Conservation (phyloP, 2,888 invertebrate species). For the Acanthopleura granulata region DNA sequence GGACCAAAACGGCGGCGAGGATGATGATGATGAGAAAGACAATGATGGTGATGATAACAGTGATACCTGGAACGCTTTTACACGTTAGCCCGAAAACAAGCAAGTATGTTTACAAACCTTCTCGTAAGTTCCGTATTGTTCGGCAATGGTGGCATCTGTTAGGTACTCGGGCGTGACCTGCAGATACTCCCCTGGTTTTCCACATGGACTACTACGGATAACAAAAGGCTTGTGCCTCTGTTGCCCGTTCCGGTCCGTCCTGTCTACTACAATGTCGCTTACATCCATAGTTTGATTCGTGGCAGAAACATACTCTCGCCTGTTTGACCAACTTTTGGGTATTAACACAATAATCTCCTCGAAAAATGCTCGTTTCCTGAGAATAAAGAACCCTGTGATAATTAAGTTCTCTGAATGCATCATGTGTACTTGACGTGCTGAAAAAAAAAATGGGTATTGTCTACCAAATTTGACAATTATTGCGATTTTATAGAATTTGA, state of each 20-base stretch:
- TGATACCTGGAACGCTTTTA: too few species aligned
- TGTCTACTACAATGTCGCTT: slow-evolving; percentile 73
- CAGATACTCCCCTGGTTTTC: slow-evolving; percentile 42
- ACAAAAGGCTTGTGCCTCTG: slow-evolving; percentile 39
- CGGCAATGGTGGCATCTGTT: slow-evolving; percentile 29
- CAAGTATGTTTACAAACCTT: slow-evolving; percentile 17
- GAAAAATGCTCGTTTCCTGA: slow-evolving; percentile 69
- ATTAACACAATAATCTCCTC: slow-evolving; percentile 75
- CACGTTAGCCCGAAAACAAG: too few species aligned
- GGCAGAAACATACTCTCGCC: slow-evolving; percentile 38
- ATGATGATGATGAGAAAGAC: too few species aligned
- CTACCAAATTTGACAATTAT: too few species aligned
- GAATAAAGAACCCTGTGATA: background rate
- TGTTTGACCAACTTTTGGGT: slow-evolving; percentile 75
- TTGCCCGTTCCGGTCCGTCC: slow-evolving; percentile 59
- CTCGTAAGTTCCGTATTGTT: slow-evolving; percentile 26
- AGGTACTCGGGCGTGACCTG: slow-evolving; percentile 50
- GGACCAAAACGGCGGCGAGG: too few species aligned
- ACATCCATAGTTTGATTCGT: slow-evolving; percentile 47
- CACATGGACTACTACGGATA: slow-evolving; percentile 43
- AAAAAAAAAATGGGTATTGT: too few species aligned
- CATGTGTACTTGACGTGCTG: too few species aligned
- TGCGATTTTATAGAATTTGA: too few species aligned
- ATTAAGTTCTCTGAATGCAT: too few species aligned
- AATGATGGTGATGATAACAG: too few species aligned